Percentiles rank a stretch among this genome's conserved stretches.
phyloP scores from a whole-genome alignment of 2,113 vertebrate genomes.

The Sprattus sprattus region DNA sequence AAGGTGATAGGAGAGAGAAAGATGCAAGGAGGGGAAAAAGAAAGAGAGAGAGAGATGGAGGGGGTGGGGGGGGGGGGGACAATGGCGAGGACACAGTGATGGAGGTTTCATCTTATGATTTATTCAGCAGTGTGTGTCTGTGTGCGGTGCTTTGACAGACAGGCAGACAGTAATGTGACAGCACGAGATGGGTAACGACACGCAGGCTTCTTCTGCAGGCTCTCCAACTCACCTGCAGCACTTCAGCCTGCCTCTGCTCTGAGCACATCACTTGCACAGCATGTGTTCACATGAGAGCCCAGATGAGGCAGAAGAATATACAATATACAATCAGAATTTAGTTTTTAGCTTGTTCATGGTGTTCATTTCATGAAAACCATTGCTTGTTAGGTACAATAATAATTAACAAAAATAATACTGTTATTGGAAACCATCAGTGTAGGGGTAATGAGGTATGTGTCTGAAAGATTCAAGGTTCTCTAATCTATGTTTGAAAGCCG shows the following conservation, averaged over 20 bases:
- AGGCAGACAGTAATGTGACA: no score
- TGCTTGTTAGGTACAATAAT: no score
- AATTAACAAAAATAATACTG: neutral
- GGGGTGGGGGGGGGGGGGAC: no score
- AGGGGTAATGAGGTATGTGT: neutral
- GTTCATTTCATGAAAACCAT: neutral
- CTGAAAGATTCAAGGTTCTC: neutral
- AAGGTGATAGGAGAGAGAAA: neutral
- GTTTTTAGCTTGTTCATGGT: neutral
- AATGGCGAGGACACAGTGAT: no score
- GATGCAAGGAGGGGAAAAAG: neutral
- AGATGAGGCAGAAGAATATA: neutral
- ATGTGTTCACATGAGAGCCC: neutral
- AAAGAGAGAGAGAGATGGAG: no score
- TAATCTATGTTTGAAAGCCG: neutral
- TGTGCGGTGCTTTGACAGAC: neutral
- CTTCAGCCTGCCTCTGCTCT: neutral
- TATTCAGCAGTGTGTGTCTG: no score
- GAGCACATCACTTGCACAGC: neutral
- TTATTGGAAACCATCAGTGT: neutral
- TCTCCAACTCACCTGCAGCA: no score
- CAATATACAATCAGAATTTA: neutral
- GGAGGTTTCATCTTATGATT: neutral
- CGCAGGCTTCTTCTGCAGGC: no score
- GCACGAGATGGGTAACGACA: no score